Evolutionary conservation across 2,797 vertebrate genomes (phyloP).

Genomic region (Valencia hispanica): DNA sequence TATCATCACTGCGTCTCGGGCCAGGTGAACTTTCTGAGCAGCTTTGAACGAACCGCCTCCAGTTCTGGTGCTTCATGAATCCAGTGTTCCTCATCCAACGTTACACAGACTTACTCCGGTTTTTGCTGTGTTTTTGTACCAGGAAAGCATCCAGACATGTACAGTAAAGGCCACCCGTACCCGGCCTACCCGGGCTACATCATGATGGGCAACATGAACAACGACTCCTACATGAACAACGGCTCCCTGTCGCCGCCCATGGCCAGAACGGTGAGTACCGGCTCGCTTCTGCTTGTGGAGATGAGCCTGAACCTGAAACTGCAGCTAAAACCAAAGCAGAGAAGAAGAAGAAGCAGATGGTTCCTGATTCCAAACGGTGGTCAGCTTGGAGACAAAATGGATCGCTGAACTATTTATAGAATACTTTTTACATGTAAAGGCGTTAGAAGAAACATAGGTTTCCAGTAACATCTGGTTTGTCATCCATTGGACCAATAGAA

Average conservation of each 20-base stretch:
- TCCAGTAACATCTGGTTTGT: not conserved
- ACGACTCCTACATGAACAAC: slow-evolving; percentile 97
- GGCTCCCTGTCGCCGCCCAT: slow-evolving; percentile 97
- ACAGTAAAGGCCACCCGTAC: slow-evolving; percentile 93
- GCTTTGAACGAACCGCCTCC: not conserved
- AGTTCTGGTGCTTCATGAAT: not conserved
- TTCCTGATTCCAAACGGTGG: too few relatives aligned
- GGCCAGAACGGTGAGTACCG: slow-evolving; percentile 94
- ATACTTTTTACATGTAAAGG: not conserved
- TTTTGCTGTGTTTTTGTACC: slow-evolving; percentile 34
- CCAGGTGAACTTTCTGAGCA: slow-evolving; percentile 21
- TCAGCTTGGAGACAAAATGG: too few relatives aligned
- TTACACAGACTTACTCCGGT: not conserved
- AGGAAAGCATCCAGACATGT: slow-evolving; percentile 93
- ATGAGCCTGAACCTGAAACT: not conserved
- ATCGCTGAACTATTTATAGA: not conserved
- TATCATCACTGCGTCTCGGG: slow-evolving; percentile 63
- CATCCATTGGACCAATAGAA: not conserved
- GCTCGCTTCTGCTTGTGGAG: not conserved
- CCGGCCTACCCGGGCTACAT: slow-evolving; percentile 95
- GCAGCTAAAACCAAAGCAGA: not conserved
- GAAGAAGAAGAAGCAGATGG: too few relatives aligned
- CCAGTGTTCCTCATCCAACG: not conserved
- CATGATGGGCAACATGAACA: slow-evolving; percentile 99
- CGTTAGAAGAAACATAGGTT: not conserved